phyloP scores from a whole-genome alignment of 1,140 invertebrate genomes.

The Reticulitermes speratus region DNA sequence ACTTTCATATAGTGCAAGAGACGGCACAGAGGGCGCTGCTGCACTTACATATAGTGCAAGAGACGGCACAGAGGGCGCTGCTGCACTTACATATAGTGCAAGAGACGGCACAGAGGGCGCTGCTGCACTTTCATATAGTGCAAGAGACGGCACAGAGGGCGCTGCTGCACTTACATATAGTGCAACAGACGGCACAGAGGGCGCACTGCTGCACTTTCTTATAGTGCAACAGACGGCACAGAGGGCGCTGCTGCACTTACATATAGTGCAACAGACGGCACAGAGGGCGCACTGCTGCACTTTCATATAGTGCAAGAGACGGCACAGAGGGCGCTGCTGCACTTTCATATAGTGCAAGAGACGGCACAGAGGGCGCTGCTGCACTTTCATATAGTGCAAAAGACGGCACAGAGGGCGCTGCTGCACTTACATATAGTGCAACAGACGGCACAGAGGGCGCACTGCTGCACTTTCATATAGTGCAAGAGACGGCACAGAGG shows the following conservation, averaged over 20 bases:
- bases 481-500: not conserved
- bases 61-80: not conserved
- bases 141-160: not conserved
- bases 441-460: not conserved
- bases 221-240: not conserved
- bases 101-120: not conserved
- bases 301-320: constrained; percentile 21
- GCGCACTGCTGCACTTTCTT: too few species aligned
- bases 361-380: too few species aligned
- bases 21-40: too few species aligned
- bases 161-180: too few species aligned
- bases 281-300: too few species aligned
- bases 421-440: too few species aligned
- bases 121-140: constrained; percentile 27
- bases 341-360: constrained; percentile 23
- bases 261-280: not conserved
- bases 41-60: too few species aligned
- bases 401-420: not conserved
- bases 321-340: too few species aligned
- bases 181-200: not conserved
- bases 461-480: constrained; percentile 27
- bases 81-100: too few species aligned
- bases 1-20: constrained; percentile 23
- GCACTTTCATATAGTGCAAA: constrained; percentile 21
- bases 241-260: too few species aligned